These are phyloP conservation scores for Cathartes aura DNA, from an alignment of 2,113 vertebrate species.

Conservation along the genomic window DNA sequence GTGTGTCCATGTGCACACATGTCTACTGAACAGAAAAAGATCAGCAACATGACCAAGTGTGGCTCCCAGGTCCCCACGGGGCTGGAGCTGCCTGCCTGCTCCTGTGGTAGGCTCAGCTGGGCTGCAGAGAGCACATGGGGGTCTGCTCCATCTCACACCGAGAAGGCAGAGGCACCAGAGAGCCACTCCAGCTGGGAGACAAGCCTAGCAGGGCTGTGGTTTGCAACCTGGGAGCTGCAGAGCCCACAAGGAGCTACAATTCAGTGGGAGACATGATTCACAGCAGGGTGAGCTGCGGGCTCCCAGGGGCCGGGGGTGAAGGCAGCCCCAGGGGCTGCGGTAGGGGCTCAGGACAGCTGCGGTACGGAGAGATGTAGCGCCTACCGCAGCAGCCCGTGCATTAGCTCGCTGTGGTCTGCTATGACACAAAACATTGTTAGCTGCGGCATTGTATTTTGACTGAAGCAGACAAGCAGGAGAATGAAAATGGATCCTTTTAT, in stretches of 20 bases:
- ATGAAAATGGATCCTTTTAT: slow-evolving; percentile 50
- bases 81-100: not conserved
- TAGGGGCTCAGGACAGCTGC: not conserved
- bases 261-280: not conserved
- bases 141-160: rapidly evolving
- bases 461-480: slow-evolving; percentile 43
- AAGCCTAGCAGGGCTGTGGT: not conserved
- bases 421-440: not conserved
- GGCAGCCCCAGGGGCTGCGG: not conserved
- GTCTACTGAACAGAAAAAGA: not conserved
- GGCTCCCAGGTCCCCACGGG: rapidly evolving
- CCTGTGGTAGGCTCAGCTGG: not conserved
- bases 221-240: not conserved
- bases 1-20: too few species aligned
- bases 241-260: not conserved
- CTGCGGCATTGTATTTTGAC: not conserved
- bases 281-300: not conserved
- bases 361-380: not conserved
- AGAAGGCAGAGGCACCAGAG: not conserved
- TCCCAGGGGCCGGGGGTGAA: not conserved
- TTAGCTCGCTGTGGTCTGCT: not conserved
- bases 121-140: rapidly evolving
- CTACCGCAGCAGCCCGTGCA: not conserved
- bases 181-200: rapidly evolving
- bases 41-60: not conserved